phyloP scores from a whole-genome alignment of 2,888 invertebrate species.

The Strigamia transsilvanica region DNA sequence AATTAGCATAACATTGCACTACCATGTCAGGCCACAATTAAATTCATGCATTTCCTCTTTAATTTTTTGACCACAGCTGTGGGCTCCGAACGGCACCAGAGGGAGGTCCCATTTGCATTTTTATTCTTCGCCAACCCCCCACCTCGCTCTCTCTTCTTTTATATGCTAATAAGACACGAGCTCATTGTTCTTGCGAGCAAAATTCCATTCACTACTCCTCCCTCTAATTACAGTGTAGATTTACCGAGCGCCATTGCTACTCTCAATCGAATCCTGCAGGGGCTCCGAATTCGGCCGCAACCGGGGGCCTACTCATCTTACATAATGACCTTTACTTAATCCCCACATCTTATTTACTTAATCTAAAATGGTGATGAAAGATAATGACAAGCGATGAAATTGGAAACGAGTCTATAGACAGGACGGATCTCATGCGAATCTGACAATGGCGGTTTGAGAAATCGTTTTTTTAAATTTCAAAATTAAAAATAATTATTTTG shows the following conservation, averaged over 20 bases:
- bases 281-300: background rate
- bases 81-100: background rate
- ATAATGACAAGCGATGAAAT: background rate
- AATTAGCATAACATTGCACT: conserved; percentile 11
- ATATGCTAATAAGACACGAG: conserved; percentile 10
- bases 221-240: conserved; percentile 45
- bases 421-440: too few relatives aligned
- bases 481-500: too few relatives aligned
- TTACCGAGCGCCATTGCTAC: background rate
- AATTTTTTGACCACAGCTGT: conserved; percentile 45
- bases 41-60: conserved; percentile 26
- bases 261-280: background rate
- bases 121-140: conserved; percentile 4
- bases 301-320: background rate
- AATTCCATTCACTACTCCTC: conserved; percentile 5
- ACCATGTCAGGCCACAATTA: conserved; percentile 20
- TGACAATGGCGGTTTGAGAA: too few relatives aligned
- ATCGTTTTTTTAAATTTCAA: too few relatives aligned
- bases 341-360: background rate
- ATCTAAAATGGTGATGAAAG: conserved; percentile 18
- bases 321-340: conserved; percentile 17
- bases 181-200: conserved; percentile 34
- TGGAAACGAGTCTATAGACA: background rate
- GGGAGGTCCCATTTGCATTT: conserved; percentile 11
- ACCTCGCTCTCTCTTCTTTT: conserved; percentile 13